Evolutionary conservation across 2,888 invertebrate species (phyloP).

Genomic region (Athrips mouffetella): DNA sequence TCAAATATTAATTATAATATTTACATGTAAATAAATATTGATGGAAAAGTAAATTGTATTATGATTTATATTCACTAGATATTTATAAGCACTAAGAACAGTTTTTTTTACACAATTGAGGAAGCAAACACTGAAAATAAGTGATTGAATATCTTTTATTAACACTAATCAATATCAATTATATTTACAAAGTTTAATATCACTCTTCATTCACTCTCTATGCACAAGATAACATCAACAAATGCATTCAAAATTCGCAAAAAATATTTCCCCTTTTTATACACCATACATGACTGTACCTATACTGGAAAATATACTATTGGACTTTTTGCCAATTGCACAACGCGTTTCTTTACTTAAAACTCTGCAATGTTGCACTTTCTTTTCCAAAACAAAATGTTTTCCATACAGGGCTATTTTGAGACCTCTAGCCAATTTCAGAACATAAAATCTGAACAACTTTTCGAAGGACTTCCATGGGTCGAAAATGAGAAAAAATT

Average conservation of each 20-base stretch:
- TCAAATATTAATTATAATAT: conserved; percentile 2
- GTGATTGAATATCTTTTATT: conserved; percentile 60
- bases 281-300: conserved; percentile 18
- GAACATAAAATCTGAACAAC: too few species aligned
- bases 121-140: conserved; percentile 37
- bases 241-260: conserved; percentile 55
- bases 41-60: too few species aligned
- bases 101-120: neutral
- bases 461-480: too few species aligned
- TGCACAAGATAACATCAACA: conserved; percentile 42
- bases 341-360: too few species aligned
- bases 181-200: conserved; percentile 59
- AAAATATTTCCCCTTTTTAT: conserved; percentile 42
- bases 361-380: too few species aligned
- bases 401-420: too few species aligned
- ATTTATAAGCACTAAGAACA: too few species aligned
- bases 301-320: conserved; percentile 33
- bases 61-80: too few species aligned
- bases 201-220: conserved; percentile 38
- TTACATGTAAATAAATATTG: conserved; percentile 18
- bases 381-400: too few species aligned
- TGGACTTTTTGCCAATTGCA: conserved; percentile 29
- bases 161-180: conserved; percentile 66
- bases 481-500: too few species aligned
- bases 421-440: too few species aligned